Evolutionary conservation across 92 coral and sea anemone species (phyloP), one percentile per base, ranked within the genome.

Genomic region (Pocillopora grandis): DNA sequence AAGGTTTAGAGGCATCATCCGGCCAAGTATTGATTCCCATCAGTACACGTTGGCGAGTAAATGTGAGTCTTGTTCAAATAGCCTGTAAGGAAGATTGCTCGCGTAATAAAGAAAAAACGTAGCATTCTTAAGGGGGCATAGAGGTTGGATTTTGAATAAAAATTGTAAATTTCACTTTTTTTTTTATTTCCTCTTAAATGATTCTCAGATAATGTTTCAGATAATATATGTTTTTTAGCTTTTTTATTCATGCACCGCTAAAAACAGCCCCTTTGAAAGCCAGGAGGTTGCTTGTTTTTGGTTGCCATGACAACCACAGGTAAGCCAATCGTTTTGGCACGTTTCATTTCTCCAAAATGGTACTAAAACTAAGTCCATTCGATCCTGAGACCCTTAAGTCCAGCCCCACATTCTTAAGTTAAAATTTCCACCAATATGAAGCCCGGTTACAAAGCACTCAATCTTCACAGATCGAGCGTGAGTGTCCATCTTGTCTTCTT

Each of bases 381-480:
- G 48, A 67, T 23, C 48, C 72, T 16, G 48, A 62, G 66, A n/a
- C 66, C 20, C 18, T 62, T 15, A 62, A 62, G 66, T 62, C 8
- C 20, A 62, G 52, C 52, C 0, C 52, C 5, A 42, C 5, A 42
- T 42, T 7, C 52, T 42, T 7, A 7, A 42, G 52, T 42, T 42
- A 42, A 42, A 42, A 42, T 42, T 42, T 42, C 52, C 71, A 66
- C 20, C 18, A 17, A 4, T 66, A 19, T 18, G 71, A 18, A 13
- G 71, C 71, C 20, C 71, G 71, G 71, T 66, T 66, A 66, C 71
- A 66, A 66, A 66, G 71, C 71, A 18, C 71, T 66, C 31, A 66
- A 23, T 18, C 71, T 66, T 66, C 19, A 13, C 71, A 66, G 20
- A 66, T 18, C 10, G 20, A 66, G 37, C 71, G 71, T 66, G 18